Evolutionary conservation across 2,113 vertebrate genomes (phyloP), one percentile per base, ranked within the genome.

Genomic region (Hiodon alosoides): DNA sequence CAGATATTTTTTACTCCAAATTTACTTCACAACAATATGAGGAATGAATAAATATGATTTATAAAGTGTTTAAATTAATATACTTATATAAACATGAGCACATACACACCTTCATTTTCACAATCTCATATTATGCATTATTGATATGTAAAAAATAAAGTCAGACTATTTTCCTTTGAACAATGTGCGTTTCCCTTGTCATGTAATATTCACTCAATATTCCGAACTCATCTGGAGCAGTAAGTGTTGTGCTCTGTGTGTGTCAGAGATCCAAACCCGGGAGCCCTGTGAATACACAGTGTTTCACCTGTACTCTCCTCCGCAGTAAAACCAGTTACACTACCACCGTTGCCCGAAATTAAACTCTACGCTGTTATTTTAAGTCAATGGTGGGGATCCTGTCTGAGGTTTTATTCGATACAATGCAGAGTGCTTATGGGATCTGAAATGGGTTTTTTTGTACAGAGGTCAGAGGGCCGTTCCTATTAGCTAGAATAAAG

Each of bases 401-500:
- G 83, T 72, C 85, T 81, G 83, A 77, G 77, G 55, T 77, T 84
- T 84, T 86, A 85, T 86, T 85, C 82, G 84, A 84, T 83, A 85
- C 85, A 81, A 86, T 85, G 86, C 85, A 83, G 83, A 86, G 86
- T 85, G 85, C 86, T 84, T 83, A 88, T 69, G 80, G 84, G 82
- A 85, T 85, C 86, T 87, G 87, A 88, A 89, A 85, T 90, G 86
- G 86, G 85, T 85, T 84, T 88, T 86, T 89, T 88, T 90, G 86
- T 90, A 85, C 83, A 83, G 79, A 79, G 85, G 87, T 92, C 89
- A 89, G 88, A 77, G 86, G 86, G 85, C 81, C 83, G 71, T 70
- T 70, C 88, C 89, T 91, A 90, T 91, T 89, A 87, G 87, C 82
- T 83, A 84, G 85, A 89, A 92, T 87, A 89, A 91, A 73, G 69